Evolutionary conservation across 2,797 vertebrate genomes (phyloP).

Genomic region (Leptoclinus maculatus): DNA sequence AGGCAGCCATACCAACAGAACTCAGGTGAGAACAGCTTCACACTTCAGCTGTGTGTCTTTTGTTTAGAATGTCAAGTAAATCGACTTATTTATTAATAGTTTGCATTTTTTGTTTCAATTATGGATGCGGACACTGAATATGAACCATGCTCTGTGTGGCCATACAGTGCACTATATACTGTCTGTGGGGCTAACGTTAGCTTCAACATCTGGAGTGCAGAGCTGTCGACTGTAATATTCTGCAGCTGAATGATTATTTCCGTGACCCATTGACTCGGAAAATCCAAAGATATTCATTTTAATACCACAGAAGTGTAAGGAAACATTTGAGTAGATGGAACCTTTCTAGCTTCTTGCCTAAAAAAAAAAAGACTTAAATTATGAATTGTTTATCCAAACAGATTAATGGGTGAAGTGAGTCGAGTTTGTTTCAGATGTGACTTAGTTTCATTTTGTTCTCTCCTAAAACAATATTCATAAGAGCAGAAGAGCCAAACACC

Average conservation of each 20-base stretch:
- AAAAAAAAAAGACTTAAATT: no score
- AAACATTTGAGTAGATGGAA: neutral
- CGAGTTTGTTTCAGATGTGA: neutral
- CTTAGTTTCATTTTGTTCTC: neutral
- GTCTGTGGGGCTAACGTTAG: neutral
- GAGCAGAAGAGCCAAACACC: neutral
- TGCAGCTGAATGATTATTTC: neutral
- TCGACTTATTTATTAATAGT: neutral
- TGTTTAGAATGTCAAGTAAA: neutral
- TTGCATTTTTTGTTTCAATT: neutral
- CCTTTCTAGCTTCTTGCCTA: neutral
- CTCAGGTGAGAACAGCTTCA: conserved; percentile 73
- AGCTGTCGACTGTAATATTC: neutral
- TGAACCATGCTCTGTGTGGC: neutral
- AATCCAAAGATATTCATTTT: neutral
- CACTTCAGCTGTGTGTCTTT: neutral
- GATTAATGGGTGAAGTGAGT: neutral
- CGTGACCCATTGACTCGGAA: neutral
- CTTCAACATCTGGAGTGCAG: neutral
- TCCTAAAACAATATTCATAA: neutral
- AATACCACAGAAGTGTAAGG: neutral
- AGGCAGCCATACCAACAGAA: conserved; percentile 37
- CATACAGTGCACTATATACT: neutral
- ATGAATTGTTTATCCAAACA: neutral
- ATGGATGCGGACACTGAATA: neutral